Conservation (phyloP, 2,888 invertebrate species). For the Trisateles emortualis region DNA sequence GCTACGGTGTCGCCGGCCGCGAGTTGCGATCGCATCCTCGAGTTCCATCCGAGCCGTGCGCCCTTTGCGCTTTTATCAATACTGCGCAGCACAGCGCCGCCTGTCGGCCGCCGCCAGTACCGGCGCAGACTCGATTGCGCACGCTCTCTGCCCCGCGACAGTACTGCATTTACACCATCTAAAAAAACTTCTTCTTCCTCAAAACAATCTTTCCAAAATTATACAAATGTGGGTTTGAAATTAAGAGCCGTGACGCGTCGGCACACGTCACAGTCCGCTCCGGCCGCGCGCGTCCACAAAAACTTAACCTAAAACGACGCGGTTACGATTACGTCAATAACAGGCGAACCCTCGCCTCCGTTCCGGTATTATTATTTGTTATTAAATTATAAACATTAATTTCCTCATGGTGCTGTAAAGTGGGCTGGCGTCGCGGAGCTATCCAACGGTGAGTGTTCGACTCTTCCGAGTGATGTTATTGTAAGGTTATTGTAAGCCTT, state of each 20-base stretch:
- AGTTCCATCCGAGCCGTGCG: slow-evolving; percentile 56
- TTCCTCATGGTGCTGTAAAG: slow-evolving; percentile 60
- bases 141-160: slow-evolving; percentile 74
- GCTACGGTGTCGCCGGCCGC: slow-evolving; percentile 38
- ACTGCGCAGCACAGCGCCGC: slow-evolving; percentile 71
- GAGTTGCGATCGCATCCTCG: slow-evolving; percentile 52
- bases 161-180: slow-evolving; percentile 71
- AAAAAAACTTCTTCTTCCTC: slow-evolving; percentile 61
- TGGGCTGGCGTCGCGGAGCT: slow-evolving; percentile 52
- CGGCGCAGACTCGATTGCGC: slow-evolving; percentile 73
- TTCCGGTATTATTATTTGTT: slow-evolving; percentile 69
- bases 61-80: slow-evolving; percentile 83
- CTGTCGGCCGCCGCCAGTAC: slow-evolving; percentile 73
- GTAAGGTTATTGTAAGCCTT: slow-evolving; percentile 52
- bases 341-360: slow-evolving; percentile 48
- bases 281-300: slow-evolving; percentile 46
- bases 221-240: slow-evolving; percentile 49
- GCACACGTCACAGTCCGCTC: slow-evolving; percentile 33
- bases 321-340: slow-evolving; percentile 68
- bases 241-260: slow-evolving; percentile 48
- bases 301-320: slow-evolving; percentile 57
- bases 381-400: slow-evolving; percentile 54
- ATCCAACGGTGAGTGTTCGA: slow-evolving; percentile 69
- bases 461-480: slow-evolving; percentile 49
- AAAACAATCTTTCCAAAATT: slow-evolving; percentile 70